These are phyloP conservation scores for Pelecanoides urinatrix DNA, from an alignment of 2,113 vertebrate genomes.

Conservation along the genomic window DNA sequence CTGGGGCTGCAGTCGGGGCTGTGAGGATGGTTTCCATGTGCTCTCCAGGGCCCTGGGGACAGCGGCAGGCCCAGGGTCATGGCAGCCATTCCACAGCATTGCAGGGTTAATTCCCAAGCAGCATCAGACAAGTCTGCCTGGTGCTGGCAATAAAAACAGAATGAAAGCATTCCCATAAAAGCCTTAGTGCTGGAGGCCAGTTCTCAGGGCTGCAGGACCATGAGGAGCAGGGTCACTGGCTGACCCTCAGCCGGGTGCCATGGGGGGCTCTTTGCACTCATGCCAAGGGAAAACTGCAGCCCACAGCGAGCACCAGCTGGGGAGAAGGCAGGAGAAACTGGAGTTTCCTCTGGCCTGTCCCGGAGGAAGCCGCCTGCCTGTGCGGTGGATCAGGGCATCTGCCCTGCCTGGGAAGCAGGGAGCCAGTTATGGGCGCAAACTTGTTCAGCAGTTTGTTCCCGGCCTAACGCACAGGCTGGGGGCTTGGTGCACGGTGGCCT, in stretches of 20 bases:
- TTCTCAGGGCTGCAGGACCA: neutral
- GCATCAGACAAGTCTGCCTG: neutral
- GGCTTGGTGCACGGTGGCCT: neutral
- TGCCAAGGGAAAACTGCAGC: neutral
- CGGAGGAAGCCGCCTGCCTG: neutral
- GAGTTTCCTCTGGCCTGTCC: neutral
- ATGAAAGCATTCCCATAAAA: no score
- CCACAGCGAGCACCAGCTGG: neutral
- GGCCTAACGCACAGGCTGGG: accelerated
- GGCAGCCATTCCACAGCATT: accelerated
- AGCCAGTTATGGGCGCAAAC: accelerated
- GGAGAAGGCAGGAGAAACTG: no score
- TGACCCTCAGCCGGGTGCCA: accelerated
- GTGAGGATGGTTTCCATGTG: neutral
- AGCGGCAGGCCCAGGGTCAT: neutral
- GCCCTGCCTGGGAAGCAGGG: neutral
- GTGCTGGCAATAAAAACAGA: neutral
- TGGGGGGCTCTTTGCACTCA: accelerated
- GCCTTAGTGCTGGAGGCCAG: neutral
- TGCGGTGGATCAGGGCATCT: accelerated
- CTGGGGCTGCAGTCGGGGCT: neutral
- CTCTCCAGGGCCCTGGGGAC: neutral
- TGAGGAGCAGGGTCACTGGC: neutral
- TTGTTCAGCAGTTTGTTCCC: neutral
- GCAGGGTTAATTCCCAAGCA: neutral